Evolutionary conservation across 2,797 vertebrate species (phyloP), one percentile per base, ranked within the genome.

Genomic region (Pseudochirops cupreus): DNA sequence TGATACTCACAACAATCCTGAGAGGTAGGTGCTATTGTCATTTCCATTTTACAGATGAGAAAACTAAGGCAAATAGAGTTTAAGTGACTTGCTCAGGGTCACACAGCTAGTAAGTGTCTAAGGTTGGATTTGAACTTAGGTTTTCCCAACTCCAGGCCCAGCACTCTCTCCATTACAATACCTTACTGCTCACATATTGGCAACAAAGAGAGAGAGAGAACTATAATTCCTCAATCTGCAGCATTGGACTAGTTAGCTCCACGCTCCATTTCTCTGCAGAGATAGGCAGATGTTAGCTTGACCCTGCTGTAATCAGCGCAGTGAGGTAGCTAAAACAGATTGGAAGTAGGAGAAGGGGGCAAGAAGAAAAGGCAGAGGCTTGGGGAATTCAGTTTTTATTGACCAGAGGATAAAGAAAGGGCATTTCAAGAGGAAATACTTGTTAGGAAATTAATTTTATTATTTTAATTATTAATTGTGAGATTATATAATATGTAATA

Each of bases 111-210:
- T 16, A 62, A 82, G 50, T 92, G 56, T 39, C 53, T 89, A 52
- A 90, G 92, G 67, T 89, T 90, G 56, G 91, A 96, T 94, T 56
- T 91, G 95, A 92, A 94, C 52, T 91, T 39, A 89, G 82, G 26
- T 33, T 92, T 93, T 93, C 39, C 7, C 67, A 24, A 82, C 18
- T 46, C 9, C n/a, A 82, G 7, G 31, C 33, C n/a, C 6, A 82
- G 67, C n/a, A 82, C 6, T 82, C n/a, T 46, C n/a, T 82, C n/a
- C 14, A 46, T 2, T 39, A 46, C 7, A 0, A 24, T 6, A 82
- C 18, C 16, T 46, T 3, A 1, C 7, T 24, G 67, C 39, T 46
- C n/a, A 46, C 67, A 82, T 82, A 82, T 46, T 82, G 67, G n/a
- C n/a, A 39, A 82, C 21, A 24, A 29, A 82, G 67, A 13, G 16